phyloP scores from a whole-genome alignment of 2,113 vertebrate species.

The Amblyopsis rosae region DNA sequence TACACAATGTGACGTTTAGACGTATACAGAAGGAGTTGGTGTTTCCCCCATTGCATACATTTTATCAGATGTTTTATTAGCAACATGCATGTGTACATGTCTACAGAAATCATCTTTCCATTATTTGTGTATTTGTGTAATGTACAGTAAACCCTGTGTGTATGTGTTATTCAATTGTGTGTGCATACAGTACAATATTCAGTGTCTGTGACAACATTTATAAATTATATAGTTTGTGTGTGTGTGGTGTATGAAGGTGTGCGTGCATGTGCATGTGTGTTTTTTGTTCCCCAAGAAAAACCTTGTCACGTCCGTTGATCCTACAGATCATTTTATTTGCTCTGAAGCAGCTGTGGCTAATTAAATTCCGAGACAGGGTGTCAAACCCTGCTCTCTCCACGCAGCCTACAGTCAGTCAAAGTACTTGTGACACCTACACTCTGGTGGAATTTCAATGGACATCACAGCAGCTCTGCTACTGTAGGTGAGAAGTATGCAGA shows the following conservation, averaged over 20 bases:
- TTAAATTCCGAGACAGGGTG: slow-evolving; percentile 65
- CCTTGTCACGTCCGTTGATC: slow-evolving; percentile 50
- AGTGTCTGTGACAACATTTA: not conserved
- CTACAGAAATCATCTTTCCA: slow-evolving; percentile 3
- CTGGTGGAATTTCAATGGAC: slow-evolving; percentile 70
- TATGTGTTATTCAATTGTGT: not conserved
- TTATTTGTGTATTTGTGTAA: not conserved
- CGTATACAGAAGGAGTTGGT: not conserved
- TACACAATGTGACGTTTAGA: slow-evolving; percentile 46
- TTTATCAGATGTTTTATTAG: slow-evolving; percentile 13
- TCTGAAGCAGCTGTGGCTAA: slow-evolving; percentile 67
- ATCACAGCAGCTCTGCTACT: slow-evolving; percentile 19
- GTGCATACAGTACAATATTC: no score
- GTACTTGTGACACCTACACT: slow-evolving; percentile 59
- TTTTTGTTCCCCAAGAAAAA: slow-evolving; percentile 25
- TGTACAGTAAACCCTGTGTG: not conserved
- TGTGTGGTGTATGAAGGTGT: not conserved
- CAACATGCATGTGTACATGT: not conserved
- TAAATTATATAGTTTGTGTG: not conserved
- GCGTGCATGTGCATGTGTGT: not conserved
- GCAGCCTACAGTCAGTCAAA: slow-evolving; percentile 51
- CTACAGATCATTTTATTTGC: slow-evolving; percentile 56
- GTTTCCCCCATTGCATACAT: not conserved
- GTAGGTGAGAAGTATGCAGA: slow-evolving; percentile 20
- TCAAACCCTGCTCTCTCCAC: slow-evolving; percentile 61